Percentiles rank a stretch among this genome's conserved stretches.
Evolutionary conservation across 2,113 vertebrate species (phyloP).

Genomic region (Atrichornis clamosus): DNA sequence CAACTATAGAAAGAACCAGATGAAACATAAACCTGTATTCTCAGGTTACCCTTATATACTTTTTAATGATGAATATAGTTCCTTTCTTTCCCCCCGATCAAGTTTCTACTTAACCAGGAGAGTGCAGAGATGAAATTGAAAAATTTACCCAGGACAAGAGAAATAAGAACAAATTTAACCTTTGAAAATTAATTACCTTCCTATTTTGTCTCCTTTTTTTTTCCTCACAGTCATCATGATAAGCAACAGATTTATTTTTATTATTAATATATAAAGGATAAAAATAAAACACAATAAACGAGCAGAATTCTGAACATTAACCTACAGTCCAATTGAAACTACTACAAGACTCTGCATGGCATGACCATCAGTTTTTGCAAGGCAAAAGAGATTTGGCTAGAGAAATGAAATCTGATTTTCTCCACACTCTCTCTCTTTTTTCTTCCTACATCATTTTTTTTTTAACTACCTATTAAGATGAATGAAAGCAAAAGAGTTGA

Average conservation of each 20-base stretch:
- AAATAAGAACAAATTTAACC: neutral
- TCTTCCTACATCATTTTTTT: neutral
- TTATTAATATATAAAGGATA: neutral
- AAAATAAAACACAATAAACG: neutral
- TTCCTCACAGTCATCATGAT: neutral
- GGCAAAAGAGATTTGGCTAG: neutral
- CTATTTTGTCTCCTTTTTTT: neutral
- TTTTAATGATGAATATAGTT: neutral
- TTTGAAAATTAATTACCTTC: neutral
- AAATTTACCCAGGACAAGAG: neutral
- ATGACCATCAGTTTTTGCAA: neutral
- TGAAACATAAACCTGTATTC: neutral
- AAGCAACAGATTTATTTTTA: neutral
- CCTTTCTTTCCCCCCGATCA: no score
- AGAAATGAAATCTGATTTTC: neutral
- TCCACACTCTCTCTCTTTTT: accelerated
- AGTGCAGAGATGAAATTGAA: neutral
- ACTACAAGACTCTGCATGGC: neutral
- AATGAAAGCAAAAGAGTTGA: neutral
- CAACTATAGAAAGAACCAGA: neutral
- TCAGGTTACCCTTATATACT: accelerated
- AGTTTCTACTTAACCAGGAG: neutral
- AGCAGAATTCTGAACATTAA: neutral
- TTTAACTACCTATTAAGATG: neutral
- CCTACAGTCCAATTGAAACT: neutral